Conservation (phyloP, 2,888 invertebrate species). For the Acanthoscelides obtectus region DNA sequence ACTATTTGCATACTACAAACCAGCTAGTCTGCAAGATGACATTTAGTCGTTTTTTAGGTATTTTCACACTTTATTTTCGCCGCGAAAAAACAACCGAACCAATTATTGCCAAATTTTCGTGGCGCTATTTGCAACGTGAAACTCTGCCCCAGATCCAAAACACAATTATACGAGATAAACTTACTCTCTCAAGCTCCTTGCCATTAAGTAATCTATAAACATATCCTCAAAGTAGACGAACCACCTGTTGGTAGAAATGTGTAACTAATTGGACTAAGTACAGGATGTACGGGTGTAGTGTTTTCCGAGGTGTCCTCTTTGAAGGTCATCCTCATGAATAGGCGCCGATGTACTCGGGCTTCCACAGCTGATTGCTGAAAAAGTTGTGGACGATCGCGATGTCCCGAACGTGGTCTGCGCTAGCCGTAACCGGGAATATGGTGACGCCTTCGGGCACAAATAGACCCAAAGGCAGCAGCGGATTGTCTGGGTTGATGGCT, state of each 20-base stretch:
- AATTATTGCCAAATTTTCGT: too few species aligned
- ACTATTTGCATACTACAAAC: too few species aligned
- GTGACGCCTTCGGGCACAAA: slow-evolving; percentile 48
- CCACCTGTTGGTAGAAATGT: background rate
- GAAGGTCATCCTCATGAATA: slow-evolving; percentile 39
- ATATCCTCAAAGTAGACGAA: background rate
- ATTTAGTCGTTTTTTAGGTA: too few species aligned
- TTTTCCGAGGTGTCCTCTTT: background rate
- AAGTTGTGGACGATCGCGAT: slow-evolving; percentile 53
- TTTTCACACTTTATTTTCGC: too few species aligned
- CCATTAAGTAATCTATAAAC: background rate
- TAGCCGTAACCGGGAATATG: slow-evolving; percentile 46
- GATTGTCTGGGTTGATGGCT: slow-evolving; percentile 36
- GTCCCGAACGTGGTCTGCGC: slow-evolving; percentile 49
- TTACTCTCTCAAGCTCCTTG: background rate
- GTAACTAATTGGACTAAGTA: slow-evolving; percentile 31
- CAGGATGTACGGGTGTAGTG: slow-evolving; percentile 14
- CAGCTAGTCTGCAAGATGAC: too few species aligned
- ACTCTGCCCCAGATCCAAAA: background rate
- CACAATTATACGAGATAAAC: background rate
- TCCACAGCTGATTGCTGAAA: slow-evolving; percentile 54
- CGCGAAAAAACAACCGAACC: too few species aligned
- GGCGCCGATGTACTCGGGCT: slow-evolving; percentile 51
- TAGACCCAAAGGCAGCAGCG: slow-evolving; percentile 46
- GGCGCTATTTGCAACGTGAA: too few species aligned